A percentile compares a stretch with the other conserved stretches of the same genome.
Evolutionary conservation across 1,140 invertebrate genomes (phyloP).

Genomic region (Dendrolimus kikuchii): DNA sequence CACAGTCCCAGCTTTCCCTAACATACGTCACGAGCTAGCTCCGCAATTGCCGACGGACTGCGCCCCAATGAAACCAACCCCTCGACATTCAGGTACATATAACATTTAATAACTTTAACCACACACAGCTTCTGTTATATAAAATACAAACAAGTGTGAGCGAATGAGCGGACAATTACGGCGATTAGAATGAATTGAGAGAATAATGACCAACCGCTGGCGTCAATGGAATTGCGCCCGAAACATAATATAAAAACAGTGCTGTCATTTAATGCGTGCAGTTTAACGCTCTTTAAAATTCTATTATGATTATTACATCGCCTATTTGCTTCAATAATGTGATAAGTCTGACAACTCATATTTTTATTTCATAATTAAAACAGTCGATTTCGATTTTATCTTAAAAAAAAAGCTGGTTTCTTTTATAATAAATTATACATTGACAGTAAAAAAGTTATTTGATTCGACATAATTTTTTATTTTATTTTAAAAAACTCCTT

Average conservation of each 20-base stretch:
- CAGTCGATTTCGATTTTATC: no score
- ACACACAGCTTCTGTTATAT: not conserved
- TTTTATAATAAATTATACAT: no score
- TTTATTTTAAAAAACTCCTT: no score
- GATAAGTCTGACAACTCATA: no score
- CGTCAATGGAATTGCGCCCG: constrained; percentile 11
- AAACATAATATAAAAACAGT: constrained; percentile 13
- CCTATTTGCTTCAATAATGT: no score
- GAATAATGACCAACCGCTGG: constrained; percentile 10
- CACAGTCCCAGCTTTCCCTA: constrained; percentile 60
- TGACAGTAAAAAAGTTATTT: no score
- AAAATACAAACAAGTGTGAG: not conserved
- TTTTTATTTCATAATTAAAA: no score
- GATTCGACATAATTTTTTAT: no score
- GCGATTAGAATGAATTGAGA: constrained; percentile 22
- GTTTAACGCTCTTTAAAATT: not conserved
- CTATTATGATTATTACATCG: no score
- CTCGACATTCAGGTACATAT: constrained; percentile 53
- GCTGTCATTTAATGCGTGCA: constrained; percentile 6
- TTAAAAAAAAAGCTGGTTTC: no score
- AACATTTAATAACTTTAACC: constrained; percentile 23
- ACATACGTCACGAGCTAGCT: constrained; percentile 28
- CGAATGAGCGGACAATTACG: constrained; percentile 10
- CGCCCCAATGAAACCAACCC: constrained; percentile 17
- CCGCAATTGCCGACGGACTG: constrained; percentile 9